Base-by-base conservation (phyloP, 2,888 invertebrate species). In the Epicampocera succincta region DNA sequence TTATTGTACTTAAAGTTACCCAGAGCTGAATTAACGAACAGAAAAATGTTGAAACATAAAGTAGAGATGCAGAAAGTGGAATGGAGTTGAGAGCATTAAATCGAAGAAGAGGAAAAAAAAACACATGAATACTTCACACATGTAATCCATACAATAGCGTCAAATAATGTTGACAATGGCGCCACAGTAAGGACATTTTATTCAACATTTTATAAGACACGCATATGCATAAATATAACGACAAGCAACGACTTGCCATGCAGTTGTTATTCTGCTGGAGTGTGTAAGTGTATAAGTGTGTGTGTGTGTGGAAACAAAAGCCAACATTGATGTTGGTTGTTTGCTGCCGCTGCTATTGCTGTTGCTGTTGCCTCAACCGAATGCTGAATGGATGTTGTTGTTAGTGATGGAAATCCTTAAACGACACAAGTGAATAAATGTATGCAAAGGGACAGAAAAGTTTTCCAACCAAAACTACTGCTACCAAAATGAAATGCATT, bases 131-230 rank as follows among this genome's bases (percentile, higher is more conserved):
- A 60, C 65, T 74, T 78, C 71, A 78, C 78, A 82, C 78, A 60
- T 82, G 77, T 82, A 82, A 82, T 52, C 82, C 74, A 71, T 82
- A 78, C 74, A 82, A 82, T 74, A 78, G 77, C 77, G 82, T 78
- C 77, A 82, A 82, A 82, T 82, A 74, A 82, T 82, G 82, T 82
- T 82, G 82, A 82, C 82, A 82, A 82, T 82, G 82, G 77, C 82
- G 82, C 82, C 82, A 78, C 17, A 65, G 52, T 71, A 71, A 78
- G 77, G 69, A 82, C 74, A 82, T 73, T 54, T 54, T 54, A 56
- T 63, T 40, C 17, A 42, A 15, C 13, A 25, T 19, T 73, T 65
- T 52, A 44, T 44, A 15, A 17, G 15, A 46, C 63, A 71, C 63
- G 46, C 61, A 66, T 52, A 68, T 38, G 76, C 76, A 76, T 65